These are phyloP conservation scores for Gymnorhina tibicen DNA, from an alignment of 2,113 vertebrate genomes.

Conservation along the genomic window DNA sequence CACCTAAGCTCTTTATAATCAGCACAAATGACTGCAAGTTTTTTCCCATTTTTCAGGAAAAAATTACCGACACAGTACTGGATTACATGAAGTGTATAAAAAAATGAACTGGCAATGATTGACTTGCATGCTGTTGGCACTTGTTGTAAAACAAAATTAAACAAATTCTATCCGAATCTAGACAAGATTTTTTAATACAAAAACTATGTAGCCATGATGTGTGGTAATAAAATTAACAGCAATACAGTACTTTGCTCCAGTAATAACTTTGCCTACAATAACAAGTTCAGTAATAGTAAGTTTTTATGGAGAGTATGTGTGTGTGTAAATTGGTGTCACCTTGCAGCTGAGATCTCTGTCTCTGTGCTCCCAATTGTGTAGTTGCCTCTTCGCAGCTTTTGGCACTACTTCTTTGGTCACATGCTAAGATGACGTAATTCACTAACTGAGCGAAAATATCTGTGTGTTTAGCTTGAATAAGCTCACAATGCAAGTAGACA, in stretches of 20 bases:
- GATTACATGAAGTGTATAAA: neutral
- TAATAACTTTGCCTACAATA: neutral
- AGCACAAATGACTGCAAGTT: neutral
- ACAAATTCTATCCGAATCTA: neutral
- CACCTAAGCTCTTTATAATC: neutral
- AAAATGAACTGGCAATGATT: neutral
- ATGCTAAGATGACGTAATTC: neutral
- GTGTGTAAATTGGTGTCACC: neutral
- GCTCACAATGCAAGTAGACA: neutral
- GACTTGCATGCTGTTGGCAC: neutral
- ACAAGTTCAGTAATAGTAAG: neutral
- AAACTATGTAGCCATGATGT: neutral
- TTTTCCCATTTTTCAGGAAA: neutral
- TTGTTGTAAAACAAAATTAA: neutral
- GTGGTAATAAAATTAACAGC: neutral
- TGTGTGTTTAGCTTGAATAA: neutral
- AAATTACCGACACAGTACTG: neutral
- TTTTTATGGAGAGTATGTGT: neutral
- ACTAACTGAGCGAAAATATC: neutral
- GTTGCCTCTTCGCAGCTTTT: neutral
- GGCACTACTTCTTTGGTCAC: neutral
- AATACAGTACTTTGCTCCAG: neutral
- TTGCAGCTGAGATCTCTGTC: neutral
- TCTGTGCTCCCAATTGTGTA: neutral
- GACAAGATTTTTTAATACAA: neutral